Conservation (phyloP, 1,140 invertebrate species). For the Mycetomoellerius zeteki region DNA sequence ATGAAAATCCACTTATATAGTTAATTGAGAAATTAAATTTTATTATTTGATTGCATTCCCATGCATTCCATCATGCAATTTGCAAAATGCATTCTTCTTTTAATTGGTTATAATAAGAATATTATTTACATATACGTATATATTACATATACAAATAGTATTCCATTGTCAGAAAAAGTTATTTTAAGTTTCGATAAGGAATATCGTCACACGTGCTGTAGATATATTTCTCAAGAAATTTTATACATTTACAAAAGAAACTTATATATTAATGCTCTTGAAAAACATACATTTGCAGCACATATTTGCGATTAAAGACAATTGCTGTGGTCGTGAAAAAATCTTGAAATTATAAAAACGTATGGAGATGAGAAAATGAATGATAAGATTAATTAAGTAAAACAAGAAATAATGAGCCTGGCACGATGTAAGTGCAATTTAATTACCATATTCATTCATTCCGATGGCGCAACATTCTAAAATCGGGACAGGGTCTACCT, state of each 20-base stretch:
- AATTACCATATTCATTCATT: too few relatives aligned
- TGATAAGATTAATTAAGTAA: too few relatives aligned
- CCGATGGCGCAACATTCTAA: too few relatives aligned
- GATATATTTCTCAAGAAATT: background rate
- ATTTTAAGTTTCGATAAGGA: background rate
- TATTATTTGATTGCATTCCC: background rate
- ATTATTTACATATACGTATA: background rate
- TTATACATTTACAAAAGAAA: background rate
- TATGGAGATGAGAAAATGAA: background rate
- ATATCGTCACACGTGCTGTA: background rate
- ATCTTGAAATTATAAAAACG: background rate
- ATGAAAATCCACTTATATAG: background rate
- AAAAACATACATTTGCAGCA: slow-evolving; percentile 2
- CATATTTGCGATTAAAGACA: background rate
- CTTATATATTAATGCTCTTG: background rate
- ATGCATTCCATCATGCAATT: background rate
- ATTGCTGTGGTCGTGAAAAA: background rate
- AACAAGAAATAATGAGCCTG: too few relatives aligned
- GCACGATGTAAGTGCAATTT: too few relatives aligned
- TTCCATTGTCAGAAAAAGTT: background rate
- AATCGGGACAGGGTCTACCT: too few relatives aligned
- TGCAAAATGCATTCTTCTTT: background rate
- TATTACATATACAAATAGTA: too few relatives aligned
- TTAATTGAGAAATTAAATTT: background rate
- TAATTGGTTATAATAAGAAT: background rate